These are phyloP conservation scores for Sitobion miscanthi DNA, from an alignment of 1,140 invertebrate species.

Conservation along the genomic window DNA sequence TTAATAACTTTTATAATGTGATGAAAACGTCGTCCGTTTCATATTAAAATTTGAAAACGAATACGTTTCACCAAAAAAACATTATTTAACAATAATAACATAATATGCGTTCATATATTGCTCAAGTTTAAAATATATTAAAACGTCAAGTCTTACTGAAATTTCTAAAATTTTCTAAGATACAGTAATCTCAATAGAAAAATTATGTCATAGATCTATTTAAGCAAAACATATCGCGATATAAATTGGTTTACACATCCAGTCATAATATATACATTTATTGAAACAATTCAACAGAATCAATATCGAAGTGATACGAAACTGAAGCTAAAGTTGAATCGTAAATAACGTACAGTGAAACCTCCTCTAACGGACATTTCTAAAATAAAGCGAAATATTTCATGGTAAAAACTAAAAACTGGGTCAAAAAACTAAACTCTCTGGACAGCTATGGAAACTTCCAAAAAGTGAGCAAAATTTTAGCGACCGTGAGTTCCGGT, in stretches of 20 bases:
- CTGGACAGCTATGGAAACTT: too few species aligned
- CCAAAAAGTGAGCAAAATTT: too few species aligned
- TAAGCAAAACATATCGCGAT: neutral
- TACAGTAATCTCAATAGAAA: neutral
- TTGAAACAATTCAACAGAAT: neutral
- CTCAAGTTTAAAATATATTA: too few species aligned
- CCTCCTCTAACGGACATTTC: too few species aligned
- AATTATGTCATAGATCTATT: neutral
- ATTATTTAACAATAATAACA: too few species aligned
- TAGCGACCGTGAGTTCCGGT: too few species aligned
- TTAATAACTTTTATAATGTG: neutral
- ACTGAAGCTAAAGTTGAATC: neutral
- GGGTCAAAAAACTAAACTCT: too few species aligned
- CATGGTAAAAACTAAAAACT: too few species aligned
- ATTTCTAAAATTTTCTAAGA: neutral
- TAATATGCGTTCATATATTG: too few species aligned
- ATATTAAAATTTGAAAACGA: neutral
- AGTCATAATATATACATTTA: neutral
- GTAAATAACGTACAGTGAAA: neutral
- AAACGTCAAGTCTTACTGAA: neutral
- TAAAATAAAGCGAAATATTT: too few species aligned
- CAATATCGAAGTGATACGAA: neutral
- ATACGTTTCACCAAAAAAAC: neutral
- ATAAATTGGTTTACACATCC: neutral
- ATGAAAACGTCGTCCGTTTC: neutral